Conservation (phyloP, 2,888 invertebrate genomes). For the Ophion ventricosus region DNA sequence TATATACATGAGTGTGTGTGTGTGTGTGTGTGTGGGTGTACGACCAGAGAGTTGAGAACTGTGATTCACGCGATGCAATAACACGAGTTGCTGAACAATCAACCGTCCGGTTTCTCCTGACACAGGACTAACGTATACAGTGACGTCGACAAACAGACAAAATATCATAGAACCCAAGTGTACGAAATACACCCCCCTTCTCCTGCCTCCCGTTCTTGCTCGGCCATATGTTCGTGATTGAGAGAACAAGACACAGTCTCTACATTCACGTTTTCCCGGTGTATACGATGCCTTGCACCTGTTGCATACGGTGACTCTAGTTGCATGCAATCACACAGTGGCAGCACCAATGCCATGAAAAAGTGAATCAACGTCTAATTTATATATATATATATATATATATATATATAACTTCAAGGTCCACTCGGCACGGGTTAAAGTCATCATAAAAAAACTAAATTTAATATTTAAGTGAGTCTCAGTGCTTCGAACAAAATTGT, state of each 20-base stretch:
- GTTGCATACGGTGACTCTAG: constrained; percentile 63
- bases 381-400: constrained; percentile 6
- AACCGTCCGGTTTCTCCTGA: constrained; percentile 44
- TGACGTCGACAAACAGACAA: constrained; percentile 27
- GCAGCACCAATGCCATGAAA: constrained; percentile 23
- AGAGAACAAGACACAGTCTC: constrained; percentile 26
- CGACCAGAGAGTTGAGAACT: constrained; percentile 5
- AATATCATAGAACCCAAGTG: constrained; percentile 39
- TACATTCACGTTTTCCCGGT: constrained; percentile 46
- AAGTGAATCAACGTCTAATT: constrained; percentile 24
- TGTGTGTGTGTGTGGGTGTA: background rate
- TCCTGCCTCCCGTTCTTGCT: background rate
- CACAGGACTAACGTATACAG: constrained; percentile 2
- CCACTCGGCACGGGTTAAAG: too few species aligned
- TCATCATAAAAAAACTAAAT: too few species aligned
- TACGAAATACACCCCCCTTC: background rate
- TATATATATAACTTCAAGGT: too few species aligned
- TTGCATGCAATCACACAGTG: constrained; percentile 49
- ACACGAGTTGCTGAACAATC: constrained; percentile 38
- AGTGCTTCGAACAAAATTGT: too few species aligned
- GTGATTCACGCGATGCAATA: constrained; percentile 37
- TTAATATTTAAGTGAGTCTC: too few species aligned
- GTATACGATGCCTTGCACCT: constrained; percentile 59
- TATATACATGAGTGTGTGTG: background rate
- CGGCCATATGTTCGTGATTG: background rate